A percentile compares a stretch with the other conserved stretches of the same genome.
Conservation (phyloP, 2,888 invertebrate species). For the Tineola bisselliella region DNA sequence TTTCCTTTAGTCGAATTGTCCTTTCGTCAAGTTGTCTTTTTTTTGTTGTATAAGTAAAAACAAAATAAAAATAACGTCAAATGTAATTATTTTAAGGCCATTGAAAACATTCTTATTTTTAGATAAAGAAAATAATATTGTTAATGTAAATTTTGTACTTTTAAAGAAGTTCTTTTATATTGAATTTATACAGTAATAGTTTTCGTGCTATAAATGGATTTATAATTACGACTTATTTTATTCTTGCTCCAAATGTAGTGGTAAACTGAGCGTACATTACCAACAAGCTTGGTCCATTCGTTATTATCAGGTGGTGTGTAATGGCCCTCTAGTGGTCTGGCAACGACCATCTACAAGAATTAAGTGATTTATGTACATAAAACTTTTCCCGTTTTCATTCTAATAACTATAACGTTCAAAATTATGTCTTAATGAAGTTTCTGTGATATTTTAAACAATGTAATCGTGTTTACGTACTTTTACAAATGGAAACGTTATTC, state of each 20-base stretch:
- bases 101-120: background rate
- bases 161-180: too few species aligned
- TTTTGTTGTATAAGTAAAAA: background rate
- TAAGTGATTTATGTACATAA: conserved; percentile 14
- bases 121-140: background rate
- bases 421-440: too few species aligned
- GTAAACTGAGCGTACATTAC: background rate
- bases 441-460: too few species aligned
- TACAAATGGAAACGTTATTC: too few species aligned
- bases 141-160: too few species aligned
- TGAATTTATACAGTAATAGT: background rate
- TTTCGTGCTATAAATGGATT: too few species aligned
- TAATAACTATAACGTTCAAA: background rate
- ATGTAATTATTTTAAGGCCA: background rate
- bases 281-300: conserved; percentile 24
- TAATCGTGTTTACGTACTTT: too few species aligned
- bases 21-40: background rate
- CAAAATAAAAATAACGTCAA: conserved; percentile 1
- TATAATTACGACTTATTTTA: too few species aligned
- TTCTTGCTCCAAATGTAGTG: too few species aligned
- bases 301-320: conserved; percentile 20
- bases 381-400: background rate
- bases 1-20: background rate
- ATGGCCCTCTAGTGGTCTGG: conserved; percentile 41
- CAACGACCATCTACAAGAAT: conserved; percentile 24